Percentiles rank a stretch among this genome's conserved stretches.
phyloP scores from a whole-genome alignment of 2,113 vertebrate species.

The Thamnophis sirtalis region DNA sequence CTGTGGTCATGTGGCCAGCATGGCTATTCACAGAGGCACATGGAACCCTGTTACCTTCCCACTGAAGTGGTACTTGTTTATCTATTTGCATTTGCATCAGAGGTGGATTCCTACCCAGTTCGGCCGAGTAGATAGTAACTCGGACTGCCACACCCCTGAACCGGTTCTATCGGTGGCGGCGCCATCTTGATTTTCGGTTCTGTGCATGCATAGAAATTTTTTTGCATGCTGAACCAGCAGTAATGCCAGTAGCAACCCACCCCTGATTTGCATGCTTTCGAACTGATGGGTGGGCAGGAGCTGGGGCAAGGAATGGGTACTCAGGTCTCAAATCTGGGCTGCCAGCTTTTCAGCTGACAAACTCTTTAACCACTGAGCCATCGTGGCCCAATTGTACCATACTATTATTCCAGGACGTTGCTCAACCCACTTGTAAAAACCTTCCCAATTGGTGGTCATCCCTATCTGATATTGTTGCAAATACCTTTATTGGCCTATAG shows the following conservation, averaged over 20 bases:
- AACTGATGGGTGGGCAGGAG: neutral
- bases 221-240: too few relatives aligned
- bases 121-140: too few relatives aligned
- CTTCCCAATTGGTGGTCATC: neutral
- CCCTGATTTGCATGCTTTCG: neutral
- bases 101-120: too few relatives aligned
- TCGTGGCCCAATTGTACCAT: neutral
- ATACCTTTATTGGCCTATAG: neutral
- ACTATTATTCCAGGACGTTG: neutral
- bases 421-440: neutral
- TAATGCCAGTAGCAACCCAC: too few relatives aligned
- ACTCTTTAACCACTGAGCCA: neutral
- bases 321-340: neutral
- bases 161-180: too few relatives aligned
- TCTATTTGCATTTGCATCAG: neutral
- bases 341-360: neutral
- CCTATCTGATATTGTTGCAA: neutral
- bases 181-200: too few relatives aligned
- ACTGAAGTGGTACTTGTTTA: neutral
- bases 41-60: neutral
- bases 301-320: neutral
- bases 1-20: neutral
- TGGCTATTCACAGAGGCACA: neutral
- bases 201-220: too few relatives aligned
- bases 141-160: too few relatives aligned